A percentile compares a stretch with the other conserved stretches of the same genome.
Conservation (phyloP, 2,797 vertebrate genomes). For the Diplodus sargus region DNA sequence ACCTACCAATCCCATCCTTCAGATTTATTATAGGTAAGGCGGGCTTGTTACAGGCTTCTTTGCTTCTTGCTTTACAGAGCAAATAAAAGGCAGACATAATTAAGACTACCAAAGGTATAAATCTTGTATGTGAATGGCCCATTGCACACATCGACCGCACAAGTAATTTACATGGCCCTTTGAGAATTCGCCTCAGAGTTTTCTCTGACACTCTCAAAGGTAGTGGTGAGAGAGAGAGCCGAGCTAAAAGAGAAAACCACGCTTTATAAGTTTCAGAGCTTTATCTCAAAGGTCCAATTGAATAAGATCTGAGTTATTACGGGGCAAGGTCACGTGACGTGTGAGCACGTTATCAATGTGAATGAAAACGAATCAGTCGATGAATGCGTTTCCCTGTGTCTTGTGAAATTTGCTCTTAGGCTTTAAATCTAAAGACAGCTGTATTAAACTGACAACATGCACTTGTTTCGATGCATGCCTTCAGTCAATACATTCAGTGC, state of each 20-base stretch:
- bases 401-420: not conserved
- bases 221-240: conserved; percentile 36
- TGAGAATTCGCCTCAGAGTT: conserved; percentile 73
- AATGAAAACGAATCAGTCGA: not conserved
- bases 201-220: conserved; percentile 67
- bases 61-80: conserved; percentile 82
- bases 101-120: conserved; percentile 82
- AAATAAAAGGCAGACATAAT: conserved; percentile 84
- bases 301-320: conserved; percentile 29
- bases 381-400: conserved; percentile 16
- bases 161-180: conserved; percentile 81
- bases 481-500: conserved; percentile 4
- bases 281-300: conserved; percentile 14
- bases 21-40: conserved; percentile 73
- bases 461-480: conserved; percentile 5
- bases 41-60: conserved; percentile 76
- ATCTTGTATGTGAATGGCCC: conserved; percentile 82
- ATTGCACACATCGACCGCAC: conserved; percentile 79
- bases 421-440: conserved; percentile 7
- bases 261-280: conserved; percentile 28
- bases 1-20: conserved; percentile 52
- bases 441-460: not conserved
- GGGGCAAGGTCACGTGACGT: conserved; percentile 4
- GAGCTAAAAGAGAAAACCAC: conserved; percentile 3
- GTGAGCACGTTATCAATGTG: conserved; percentile 22